phyloP scores from a whole-genome alignment of 2,888 invertebrate genomes.

The Eurois occulta region DNA sequence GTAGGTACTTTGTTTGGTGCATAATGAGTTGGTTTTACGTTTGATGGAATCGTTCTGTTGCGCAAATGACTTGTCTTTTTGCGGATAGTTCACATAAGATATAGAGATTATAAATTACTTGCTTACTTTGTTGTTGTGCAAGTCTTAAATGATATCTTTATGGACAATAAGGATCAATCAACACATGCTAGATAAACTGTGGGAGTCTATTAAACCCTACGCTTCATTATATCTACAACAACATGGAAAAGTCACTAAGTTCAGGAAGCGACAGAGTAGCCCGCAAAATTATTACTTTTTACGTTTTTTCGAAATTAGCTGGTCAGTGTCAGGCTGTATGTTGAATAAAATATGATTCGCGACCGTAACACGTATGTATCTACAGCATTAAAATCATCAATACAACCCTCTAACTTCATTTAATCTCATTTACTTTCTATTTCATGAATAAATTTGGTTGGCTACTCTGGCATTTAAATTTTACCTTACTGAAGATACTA shows the following conservation, averaged over 20 bases:
- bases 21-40: constrained; percentile 8
- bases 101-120: constrained; percentile 19
- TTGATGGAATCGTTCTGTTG: constrained; percentile 14
- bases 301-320: too few species aligned
- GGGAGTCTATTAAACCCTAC: constrained; percentile 1
- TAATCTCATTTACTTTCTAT: too few species aligned
- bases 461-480: too few species aligned
- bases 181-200: constrained; percentile 22
- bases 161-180: constrained; percentile 4
- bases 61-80: constrained; percentile 34
- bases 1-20: neutral
- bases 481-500: neutral
- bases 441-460: too few species aligned
- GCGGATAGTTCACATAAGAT: constrained; percentile 37
- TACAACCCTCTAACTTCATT: too few species aligned
- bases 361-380: too few species aligned
- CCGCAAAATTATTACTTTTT: too few species aligned
- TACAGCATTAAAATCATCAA: too few species aligned
- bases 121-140: constrained; percentile 20
- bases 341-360: too few species aligned
- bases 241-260: neutral
- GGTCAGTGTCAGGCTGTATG: too few species aligned
- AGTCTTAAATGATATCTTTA: constrained; percentile 19
- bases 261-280: neutral
- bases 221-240: neutral